Percentiles rank a stretch among this genome's conserved stretches.
phyloP scores from a whole-genome alignment of 1,140 invertebrate species.

The Nasonia giraulti region DNA sequence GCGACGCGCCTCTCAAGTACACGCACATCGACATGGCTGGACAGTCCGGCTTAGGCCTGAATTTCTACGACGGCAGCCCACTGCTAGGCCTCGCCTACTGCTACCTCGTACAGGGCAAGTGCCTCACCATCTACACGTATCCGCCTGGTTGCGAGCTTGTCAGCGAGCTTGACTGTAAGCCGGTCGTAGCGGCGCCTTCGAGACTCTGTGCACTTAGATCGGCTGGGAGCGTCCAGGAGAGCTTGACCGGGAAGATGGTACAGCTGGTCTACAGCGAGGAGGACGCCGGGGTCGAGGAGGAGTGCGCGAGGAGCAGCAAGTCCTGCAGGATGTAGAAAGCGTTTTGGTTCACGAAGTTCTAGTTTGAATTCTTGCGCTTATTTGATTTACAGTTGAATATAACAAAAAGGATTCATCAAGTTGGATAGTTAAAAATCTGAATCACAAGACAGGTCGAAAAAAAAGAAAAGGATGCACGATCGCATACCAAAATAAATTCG shows the following conservation, averaged over 20 bases:
- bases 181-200: conserved; percentile 46
- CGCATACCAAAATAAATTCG: too few species aligned
- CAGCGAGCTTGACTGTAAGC: conserved; percentile 60
- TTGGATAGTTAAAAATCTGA: too few species aligned
- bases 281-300: not conserved
- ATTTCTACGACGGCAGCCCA: conserved; percentile 64
- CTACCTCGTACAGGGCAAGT: conserved; percentile 68
- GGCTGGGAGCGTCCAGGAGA: not conserved
- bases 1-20: conserved; percentile 67
- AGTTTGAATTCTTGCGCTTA: too few species aligned
- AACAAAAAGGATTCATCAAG: too few species aligned
- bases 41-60: conserved; percentile 54
- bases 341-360: too few species aligned
- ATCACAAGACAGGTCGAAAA: too few species aligned
- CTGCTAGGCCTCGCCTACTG: conserved; percentile 66
- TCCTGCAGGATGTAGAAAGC: not conserved
- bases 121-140: conserved; percentile 61
- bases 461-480: too few species aligned
- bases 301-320: not conserved
- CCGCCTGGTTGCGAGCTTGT: conserved; percentile 53
- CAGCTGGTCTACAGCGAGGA: not conserved
- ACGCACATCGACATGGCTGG: conserved; percentile 66
- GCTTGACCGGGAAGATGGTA: not conserved
- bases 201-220: not conserved
- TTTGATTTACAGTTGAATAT: too few species aligned